phyloP scores from a whole-genome alignment of 30 jellyfish, hydroid and myxozoan genomes.

The Nemopilema nomurai region DNA sequence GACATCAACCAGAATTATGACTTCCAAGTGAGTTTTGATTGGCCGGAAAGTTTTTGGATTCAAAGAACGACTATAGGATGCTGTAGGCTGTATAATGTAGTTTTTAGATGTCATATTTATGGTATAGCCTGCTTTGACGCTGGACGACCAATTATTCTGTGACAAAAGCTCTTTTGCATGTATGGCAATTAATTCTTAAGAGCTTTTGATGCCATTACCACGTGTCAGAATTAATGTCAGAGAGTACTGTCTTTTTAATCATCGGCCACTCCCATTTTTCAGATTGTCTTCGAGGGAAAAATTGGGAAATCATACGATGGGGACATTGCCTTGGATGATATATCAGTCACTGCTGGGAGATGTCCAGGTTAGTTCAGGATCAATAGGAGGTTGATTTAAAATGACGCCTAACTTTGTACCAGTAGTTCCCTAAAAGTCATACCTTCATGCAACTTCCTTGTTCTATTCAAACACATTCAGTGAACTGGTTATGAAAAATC shows the following conservation, averaged over 20 bases:
- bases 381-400: not conserved
- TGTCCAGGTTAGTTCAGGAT: slow-evolving; percentile 67
- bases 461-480: not conserved
- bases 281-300: slow-evolving; percentile 87
- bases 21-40: slow-evolving; percentile 65
- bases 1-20: slow-evolving; percentile 78
- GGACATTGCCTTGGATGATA: slow-evolving; percentile 90
- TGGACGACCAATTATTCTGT: too few species aligned
- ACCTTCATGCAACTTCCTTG: not conserved
- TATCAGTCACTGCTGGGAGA: slow-evolving; percentile 62
- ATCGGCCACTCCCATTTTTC: not conserved
- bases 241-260: too few species aligned
- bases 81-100: too few species aligned
- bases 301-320: slow-evolving; percentile 79
- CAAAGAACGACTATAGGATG: too few species aligned
- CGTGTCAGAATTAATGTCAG: too few species aligned
- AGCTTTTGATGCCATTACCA: too few species aligned
- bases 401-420: not conserved
- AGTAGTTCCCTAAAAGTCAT: not conserved
- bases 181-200: too few species aligned
- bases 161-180: too few species aligned
- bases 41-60: not conserved
- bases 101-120: too few species aligned
- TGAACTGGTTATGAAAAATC: too few species aligned
- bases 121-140: too few species aligned